A percentile compares a stretch with the other conserved stretches of the same genome.
Evolutionary conservation across 2,888 invertebrate genomes (phyloP).

Genomic region (Drosophila subquinaria): DNA sequence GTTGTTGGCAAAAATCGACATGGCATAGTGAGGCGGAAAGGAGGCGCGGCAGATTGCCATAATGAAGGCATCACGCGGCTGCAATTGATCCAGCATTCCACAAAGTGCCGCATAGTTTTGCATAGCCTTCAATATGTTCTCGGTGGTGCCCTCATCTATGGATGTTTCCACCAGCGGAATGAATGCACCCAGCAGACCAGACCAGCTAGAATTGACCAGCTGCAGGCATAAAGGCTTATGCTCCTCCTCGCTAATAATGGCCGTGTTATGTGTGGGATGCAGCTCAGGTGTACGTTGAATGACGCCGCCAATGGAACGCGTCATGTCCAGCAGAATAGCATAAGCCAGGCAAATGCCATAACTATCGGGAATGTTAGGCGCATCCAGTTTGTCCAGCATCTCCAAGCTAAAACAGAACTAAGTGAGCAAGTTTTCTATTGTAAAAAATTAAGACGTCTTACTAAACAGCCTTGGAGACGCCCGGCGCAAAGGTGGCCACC

Average conservation of each 20-base stretch:
- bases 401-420: slow-evolving; percentile 89
- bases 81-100: slow-evolving; percentile 91
- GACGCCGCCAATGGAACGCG: slow-evolving; percentile 92
- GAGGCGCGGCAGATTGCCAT: slow-evolving; percentile 98
- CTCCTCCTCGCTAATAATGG: slow-evolving; percentile 80
- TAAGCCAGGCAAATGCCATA: slow-evolving; percentile 98
- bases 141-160: slow-evolving; percentile 96
- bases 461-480: slow-evolving; percentile 96
- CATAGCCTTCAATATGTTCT: slow-evolving; percentile 95
- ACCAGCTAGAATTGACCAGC: slow-evolving; percentile 97
- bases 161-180: slow-evolving; percentile 97
- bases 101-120: slow-evolving; percentile 96
- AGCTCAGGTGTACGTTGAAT: slow-evolving; percentile 87
- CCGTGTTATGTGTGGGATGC: slow-evolving; percentile 76
- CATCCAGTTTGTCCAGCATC: slow-evolving; percentile 97
- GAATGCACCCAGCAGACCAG: slow-evolving; percentile 95
- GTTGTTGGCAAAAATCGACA: slow-evolving; percentile 91
- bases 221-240: slow-evolving; percentile 87
- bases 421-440: background rate
- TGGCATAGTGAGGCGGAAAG: slow-evolving; percentile 96
- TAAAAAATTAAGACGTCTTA: slow-evolving; percentile 86
- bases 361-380: slow-evolving; percentile 97
- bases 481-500: slow-evolving; percentile 93
- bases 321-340: slow-evolving; percentile 96
- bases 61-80: slow-evolving; percentile 96